Base-by-base conservation (phyloP, 1,140 invertebrate species). In the Tetranychus cinnabarinus region DNA sequence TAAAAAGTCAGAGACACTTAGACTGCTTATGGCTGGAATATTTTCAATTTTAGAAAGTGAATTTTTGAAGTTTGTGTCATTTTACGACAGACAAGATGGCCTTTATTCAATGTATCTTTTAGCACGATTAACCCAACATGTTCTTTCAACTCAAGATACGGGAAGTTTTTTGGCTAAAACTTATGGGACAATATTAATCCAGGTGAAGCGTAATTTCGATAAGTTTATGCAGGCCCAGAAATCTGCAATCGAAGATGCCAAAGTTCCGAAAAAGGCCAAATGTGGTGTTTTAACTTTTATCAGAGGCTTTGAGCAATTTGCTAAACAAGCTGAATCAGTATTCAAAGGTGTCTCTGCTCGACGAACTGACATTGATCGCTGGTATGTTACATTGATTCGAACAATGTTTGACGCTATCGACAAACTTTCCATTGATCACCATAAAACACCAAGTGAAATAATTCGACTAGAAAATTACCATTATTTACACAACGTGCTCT, bases 191-290 rank as follows among this genome's bases (percentile, higher is more conserved):
- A 81, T 83, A 65, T 74, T 93, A 37, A 84, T 95, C 33, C 85
- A 89, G 72, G 85, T 91, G n/a, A 97, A 97, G 75, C 76, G 92
- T 50, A 86, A 84, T 65, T 90, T 96, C 70, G 93, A 97, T 73
- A 82, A 83, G 66, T 88, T 89, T 67, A 90, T 97, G 81, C 80
- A 86, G 68, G 78, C 81, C 31, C 86, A 93, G 67, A 78, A 89
- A 50, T 80, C 82, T 64, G 83, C 83, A 1, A 84, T 96, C 64
- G 77, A 83, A 67, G 87, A 91, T 57, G 81, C 82, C 55, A 76
- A 74, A 66, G 68, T 75, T 10, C 71, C 74, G 15, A 78, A 82
- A 78, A 84, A 81, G 71, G 78, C 81, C 36, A 90, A 91, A 74
- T 89, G 90, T 75, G 90, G 89, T 57, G 86, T 96, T 66, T 76